These are phyloP conservation scores for Clamator glandarius DNA, from an alignment of 2,797 vertebrate genomes.

Conservation along the genomic window DNA sequence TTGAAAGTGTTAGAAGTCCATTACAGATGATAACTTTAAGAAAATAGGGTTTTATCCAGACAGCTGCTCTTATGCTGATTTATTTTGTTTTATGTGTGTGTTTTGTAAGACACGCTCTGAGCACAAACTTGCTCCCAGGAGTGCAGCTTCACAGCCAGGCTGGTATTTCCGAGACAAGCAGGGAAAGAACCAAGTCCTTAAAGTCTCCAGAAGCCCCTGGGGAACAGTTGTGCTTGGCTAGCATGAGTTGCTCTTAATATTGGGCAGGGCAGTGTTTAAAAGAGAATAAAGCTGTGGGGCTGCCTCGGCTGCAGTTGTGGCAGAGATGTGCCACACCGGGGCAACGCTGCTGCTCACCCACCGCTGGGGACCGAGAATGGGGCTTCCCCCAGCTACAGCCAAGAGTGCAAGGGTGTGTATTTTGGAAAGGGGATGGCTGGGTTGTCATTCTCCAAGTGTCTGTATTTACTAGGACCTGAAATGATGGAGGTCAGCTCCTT, in stretches of 20 bases:
- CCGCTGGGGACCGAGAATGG: not conserved
- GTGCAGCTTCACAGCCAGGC: not conserved
- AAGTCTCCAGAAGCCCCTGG: not conserved
- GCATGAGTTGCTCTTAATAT: not conserved
- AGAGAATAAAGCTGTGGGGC: not conserved
- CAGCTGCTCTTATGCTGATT: not conserved
- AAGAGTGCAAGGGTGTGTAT: not conserved
- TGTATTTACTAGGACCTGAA: not conserved
- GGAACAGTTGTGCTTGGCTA: not conserved
- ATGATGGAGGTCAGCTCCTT: not conserved
- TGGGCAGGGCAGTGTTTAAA: not conserved
- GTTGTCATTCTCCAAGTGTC: not conserved
- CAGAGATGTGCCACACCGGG: not conserved
- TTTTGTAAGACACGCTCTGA: not conserved
- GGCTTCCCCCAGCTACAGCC: not conserved
- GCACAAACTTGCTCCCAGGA: not conserved
- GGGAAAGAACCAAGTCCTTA: not conserved
- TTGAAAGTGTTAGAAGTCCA: conserved; percentile 23
- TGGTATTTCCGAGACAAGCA: not conserved
- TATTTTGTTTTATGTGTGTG: not conserved
- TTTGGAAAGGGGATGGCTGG: not conserved
- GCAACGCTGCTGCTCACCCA: not conserved
- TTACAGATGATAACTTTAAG: not conserved
- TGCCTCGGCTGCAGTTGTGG: not conserved
- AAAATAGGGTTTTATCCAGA: not conserved